A percentile compares a stretch with the other conserved stretches of the same genome.
phyloP scores from a whole-genome alignment of 2,113 vertebrate genomes.

The Sula dactylatra region DNA sequence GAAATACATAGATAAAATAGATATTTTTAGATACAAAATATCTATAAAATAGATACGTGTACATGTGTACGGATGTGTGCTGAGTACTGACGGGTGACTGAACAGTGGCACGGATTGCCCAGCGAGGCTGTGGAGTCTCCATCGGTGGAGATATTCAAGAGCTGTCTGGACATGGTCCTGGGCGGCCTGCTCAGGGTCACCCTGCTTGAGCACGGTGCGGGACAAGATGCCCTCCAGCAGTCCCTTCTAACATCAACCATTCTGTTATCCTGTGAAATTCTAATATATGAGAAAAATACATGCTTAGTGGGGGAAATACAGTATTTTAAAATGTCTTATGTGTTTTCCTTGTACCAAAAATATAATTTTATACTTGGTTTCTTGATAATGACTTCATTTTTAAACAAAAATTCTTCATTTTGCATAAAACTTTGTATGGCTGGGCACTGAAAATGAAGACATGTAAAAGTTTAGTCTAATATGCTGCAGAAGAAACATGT shows the following conservation, averaged over 20 bases:
- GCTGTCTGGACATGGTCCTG: neutral
- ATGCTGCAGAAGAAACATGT: neutral
- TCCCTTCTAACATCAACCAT: neutral
- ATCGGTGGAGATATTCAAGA: neutral
- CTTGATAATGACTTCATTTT: neutral
- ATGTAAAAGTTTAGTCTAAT: neutral
- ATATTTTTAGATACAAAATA: neutral
- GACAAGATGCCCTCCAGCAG: neutral
- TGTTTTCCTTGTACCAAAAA: neutral
- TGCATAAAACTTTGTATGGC: neutral
- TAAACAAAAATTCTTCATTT: neutral
- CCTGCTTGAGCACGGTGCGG: neutral
- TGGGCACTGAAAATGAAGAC: neutral
- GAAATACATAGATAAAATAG: neutral
- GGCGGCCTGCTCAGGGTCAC: neutral
- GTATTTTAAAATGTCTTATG: neutral
- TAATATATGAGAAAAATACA: neutral
- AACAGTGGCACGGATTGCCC: neutral
- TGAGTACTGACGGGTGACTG: too few relatives aligned
- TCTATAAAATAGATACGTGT: neutral
- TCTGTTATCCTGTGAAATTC: neutral
- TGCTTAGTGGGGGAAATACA: neutral
- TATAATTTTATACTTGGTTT: neutral
- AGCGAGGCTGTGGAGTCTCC: neutral
- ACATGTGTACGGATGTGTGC: accelerated